Conservation (phyloP, 2,888 invertebrate genomes). For the Campaea margaritaria region DNA sequence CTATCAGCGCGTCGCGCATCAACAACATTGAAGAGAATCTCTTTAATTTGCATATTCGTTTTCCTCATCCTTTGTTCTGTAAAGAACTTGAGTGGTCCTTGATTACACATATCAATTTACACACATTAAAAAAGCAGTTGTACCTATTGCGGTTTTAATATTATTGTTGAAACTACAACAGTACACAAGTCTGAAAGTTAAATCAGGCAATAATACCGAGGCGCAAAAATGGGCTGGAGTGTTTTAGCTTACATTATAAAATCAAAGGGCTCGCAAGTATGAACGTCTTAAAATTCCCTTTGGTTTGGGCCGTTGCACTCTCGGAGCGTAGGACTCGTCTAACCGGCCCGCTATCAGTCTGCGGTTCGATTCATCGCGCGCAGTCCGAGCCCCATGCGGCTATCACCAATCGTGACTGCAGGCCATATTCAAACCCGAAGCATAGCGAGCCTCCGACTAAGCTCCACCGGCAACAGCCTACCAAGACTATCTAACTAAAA, state of each 20-base stretch:
- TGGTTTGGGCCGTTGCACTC: slow-evolving; percentile 84
- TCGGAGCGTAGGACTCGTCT: slow-evolving; percentile 77
- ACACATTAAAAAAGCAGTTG: slow-evolving; percentile 13
- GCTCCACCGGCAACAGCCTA: slow-evolving; percentile 8
- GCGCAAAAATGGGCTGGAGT: slow-evolving; percentile 20
- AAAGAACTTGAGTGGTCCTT: slow-evolving; percentile 20
- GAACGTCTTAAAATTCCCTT: slow-evolving; percentile 81
- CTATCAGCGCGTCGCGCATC: slow-evolving; percentile 17
- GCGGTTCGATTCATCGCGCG: slow-evolving; percentile 79
- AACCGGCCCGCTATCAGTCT: slow-evolving; percentile 84
- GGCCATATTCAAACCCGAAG: slow-evolving; percentile 51
- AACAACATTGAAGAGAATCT: slow-evolving; percentile 32
- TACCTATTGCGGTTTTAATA: not conserved
- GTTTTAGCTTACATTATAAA: slow-evolving; percentile 52
- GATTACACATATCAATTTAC: slow-evolving; percentile 30
- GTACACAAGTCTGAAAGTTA: not conserved
- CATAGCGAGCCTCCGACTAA: too few relatives aligned
- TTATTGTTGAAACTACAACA: slow-evolving; percentile 17
- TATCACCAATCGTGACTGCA: slow-evolving; percentile 77
- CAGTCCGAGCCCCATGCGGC: slow-evolving; percentile 57
- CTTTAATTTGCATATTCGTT: slow-evolving; percentile 41
- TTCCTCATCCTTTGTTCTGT: slow-evolving; percentile 44
- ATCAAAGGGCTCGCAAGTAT: slow-evolving; percentile 75
- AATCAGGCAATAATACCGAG: slow-evolving; percentile 7
- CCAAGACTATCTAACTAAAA: slow-evolving; percentile 18